Conservation (phyloP, 2,888 invertebrate genomes). For the Cheilosia variabilis region DNA sequence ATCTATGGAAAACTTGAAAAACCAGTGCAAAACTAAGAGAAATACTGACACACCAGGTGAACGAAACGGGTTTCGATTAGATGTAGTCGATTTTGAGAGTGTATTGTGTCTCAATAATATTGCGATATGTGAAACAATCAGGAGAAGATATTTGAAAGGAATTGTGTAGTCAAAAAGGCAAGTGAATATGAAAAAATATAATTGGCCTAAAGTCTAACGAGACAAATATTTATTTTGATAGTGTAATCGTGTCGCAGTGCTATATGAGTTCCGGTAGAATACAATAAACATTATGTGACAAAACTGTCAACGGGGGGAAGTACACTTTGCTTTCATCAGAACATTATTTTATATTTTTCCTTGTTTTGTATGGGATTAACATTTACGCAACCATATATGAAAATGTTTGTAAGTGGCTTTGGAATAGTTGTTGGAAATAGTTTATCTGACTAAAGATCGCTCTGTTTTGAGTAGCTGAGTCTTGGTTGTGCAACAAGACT, state of each 20-base stretch:
- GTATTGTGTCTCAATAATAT: constrained; percentile 1
- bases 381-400: too few species aligned
- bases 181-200: background rate
- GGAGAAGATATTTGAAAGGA: background rate
- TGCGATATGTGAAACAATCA: constrained; percentile 9
- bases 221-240: too few species aligned
- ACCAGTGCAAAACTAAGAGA: background rate
- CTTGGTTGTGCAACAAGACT: too few species aligned
- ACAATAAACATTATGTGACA: background rate
- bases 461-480: too few species aligned
- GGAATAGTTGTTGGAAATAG: too few species aligned
- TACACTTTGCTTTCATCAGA: background rate
- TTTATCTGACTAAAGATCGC: too few species aligned
- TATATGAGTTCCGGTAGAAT: background rate
- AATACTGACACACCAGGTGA: background rate
- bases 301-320: background rate
- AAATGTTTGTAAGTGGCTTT: too few species aligned
- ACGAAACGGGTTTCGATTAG: background rate
- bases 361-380: background rate
- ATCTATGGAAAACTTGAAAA: constrained; percentile 18
- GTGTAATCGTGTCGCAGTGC: background rate
- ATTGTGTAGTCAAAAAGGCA: constrained; percentile 2
- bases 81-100: background rate
- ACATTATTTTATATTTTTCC: background rate
- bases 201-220: too few species aligned